These are phyloP conservation scores for Aspiorhynchus laticeps DNA, from an alignment of 2,113 vertebrate species.

Conservation along the genomic window DNA sequence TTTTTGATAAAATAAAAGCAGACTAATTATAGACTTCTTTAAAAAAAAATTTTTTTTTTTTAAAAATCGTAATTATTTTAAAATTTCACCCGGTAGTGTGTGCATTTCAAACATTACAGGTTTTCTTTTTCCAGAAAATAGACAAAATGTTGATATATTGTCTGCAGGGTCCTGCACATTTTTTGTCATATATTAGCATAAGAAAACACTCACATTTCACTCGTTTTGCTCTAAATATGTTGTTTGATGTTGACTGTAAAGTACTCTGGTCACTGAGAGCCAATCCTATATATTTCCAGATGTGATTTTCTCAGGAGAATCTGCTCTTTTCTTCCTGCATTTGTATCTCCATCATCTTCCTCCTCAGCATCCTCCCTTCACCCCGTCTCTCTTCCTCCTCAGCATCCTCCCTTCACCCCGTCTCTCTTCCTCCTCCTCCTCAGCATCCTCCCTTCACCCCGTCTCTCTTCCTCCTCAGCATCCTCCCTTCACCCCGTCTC, in stretches of 20 bases:
- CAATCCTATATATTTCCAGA: neutral
- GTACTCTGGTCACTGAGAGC: neutral
- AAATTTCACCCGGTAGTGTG: neutral
- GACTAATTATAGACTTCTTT: neutral
- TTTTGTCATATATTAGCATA: neutral
- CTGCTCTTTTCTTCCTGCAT: slow-evolving; percentile 22
- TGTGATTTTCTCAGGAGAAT: neutral
- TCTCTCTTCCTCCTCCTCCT: too few relatives aligned
- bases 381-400: slow-evolving; percentile 54
- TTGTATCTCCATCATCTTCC: neutral
- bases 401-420: too few relatives aligned
- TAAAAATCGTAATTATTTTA: too few relatives aligned
- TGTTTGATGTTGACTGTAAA: neutral
- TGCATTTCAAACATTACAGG: neutral
- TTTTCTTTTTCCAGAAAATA: neutral
- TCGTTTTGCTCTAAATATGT: too few relatives aligned
- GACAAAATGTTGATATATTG: neutral
- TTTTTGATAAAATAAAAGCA: neutral
- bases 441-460: too few relatives aligned
- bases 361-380: slow-evolving; percentile 18
- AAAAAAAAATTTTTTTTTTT: too few relatives aligned
- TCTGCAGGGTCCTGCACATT: too few relatives aligned
- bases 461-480: too few relatives aligned
- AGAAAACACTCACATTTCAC: neutral
- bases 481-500: too few relatives aligned